Percentiles rank a stretch among this genome's conserved stretches.
Conservation (phyloP, 2,888 invertebrate species). For the Caenorhabditis angaria region DNA sequence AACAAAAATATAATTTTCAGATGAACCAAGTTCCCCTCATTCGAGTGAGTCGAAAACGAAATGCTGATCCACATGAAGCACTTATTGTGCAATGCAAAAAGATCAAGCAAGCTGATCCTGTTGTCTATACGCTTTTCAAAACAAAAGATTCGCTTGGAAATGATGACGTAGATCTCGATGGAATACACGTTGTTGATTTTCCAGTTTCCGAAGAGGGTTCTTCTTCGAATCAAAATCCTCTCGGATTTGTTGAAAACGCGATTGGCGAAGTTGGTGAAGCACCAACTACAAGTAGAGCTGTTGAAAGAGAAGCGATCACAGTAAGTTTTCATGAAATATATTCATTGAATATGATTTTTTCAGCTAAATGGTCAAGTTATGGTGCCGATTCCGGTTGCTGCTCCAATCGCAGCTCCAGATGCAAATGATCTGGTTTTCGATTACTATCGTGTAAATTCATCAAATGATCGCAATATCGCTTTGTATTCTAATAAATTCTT, state of each 20-base stretch:
- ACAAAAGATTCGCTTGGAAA: slow-evolving; percentile 19
- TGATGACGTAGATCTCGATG: slow-evolving; percentile 17
- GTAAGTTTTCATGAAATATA: slow-evolving; percentile 10
- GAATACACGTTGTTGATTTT: slow-evolving; percentile 22
- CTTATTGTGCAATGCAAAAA: slow-evolving; percentile 56
- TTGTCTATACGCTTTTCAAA: slow-evolving; percentile 50
- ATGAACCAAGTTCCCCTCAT: slow-evolving; percentile 48
- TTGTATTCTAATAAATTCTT: slow-evolving; percentile 3
- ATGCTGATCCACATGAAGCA: slow-evolving; percentile 62
- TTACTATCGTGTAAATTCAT: slow-evolving; percentile 54
- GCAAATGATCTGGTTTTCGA: slow-evolving; percentile 63
- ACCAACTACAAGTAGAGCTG: too few species aligned
- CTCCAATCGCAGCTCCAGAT: background rate
- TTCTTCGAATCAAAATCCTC: slow-evolving; percentile 28
- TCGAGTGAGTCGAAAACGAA: slow-evolving; percentile 65
- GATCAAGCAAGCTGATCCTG: slow-evolving; percentile 34
- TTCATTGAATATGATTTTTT: background rate
- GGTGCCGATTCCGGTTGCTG: slow-evolving; percentile 5
- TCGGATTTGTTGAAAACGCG: slow-evolving; percentile 47
- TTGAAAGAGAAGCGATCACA: slow-evolving; percentile 6
- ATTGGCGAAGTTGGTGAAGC: slow-evolving; percentile 39
- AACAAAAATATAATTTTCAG: too few species aligned
- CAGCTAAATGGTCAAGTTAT: slow-evolving; percentile 49
- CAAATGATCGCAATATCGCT: slow-evolving; percentile 13
- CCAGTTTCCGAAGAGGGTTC: background rate